Conservation (phyloP, 2,113 vertebrate species). For the Tympanuchus pallidicinctus region DNA sequence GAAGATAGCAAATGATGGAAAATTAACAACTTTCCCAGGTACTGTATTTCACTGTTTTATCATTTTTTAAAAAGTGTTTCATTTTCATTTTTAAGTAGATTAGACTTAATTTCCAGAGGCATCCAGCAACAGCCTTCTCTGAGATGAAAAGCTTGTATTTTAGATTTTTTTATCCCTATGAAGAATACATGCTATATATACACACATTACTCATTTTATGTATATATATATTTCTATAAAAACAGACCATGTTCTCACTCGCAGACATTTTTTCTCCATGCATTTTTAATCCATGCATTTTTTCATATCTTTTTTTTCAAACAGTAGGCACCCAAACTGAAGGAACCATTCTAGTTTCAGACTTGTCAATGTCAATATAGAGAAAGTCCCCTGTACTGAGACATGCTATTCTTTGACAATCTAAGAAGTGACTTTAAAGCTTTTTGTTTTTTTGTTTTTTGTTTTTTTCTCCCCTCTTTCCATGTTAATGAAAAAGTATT, state of each 20-base stretch:
- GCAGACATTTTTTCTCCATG: background rate
- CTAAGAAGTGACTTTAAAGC: fast-evolving
- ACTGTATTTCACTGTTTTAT: background rate
- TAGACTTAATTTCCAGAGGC: background rate
- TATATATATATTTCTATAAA: background rate
- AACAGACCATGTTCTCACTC: background rate
- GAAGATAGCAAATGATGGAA: background rate
- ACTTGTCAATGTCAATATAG: background rate
- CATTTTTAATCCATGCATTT: background rate
- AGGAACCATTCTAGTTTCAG: background rate
- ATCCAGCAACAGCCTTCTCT: background rate
- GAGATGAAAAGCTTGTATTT: background rate
- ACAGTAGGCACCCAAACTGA: background rate
- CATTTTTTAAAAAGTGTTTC: background rate
- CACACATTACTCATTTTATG: background rate
- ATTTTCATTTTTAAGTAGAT: background rate
- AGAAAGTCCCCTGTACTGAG: background rate
- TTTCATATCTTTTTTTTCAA: background rate
- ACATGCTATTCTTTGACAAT: background rate
- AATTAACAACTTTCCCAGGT: background rate
- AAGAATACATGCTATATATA: background rate
- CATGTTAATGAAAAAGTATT: background rate
- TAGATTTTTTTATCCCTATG: background rate
- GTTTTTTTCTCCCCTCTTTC: background rate
- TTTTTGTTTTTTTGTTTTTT: background rate